These are phyloP conservation scores for Nilaparvata lugens DNA, from an alignment of 1,140 invertebrate genomes.

Conservation along the genomic window DNA sequence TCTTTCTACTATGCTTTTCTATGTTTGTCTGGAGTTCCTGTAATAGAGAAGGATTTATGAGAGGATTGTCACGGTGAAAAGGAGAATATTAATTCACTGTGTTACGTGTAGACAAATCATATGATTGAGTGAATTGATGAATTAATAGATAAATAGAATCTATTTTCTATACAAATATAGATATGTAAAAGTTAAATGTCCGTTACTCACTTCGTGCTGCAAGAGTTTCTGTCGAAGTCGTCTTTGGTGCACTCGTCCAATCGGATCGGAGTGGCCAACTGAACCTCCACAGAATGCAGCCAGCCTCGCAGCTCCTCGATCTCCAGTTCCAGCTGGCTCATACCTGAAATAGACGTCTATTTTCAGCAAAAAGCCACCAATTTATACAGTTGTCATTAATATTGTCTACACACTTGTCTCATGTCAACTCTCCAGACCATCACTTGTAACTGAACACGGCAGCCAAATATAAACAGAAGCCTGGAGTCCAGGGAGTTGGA, in stretches of 20 bases:
- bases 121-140: too few relatives aligned
- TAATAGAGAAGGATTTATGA: not conserved
- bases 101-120: too few relatives aligned
- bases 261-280: slow-evolving; percentile 55
- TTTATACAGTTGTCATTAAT: too few relatives aligned
- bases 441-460: not conserved
- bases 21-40: slow-evolving; percentile 66
- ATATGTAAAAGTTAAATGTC: too few relatives aligned
- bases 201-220: slow-evolving; percentile 50
- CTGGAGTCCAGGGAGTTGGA: not conserved
- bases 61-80: too few relatives aligned
- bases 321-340: slow-evolving; percentile 58
- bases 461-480: not conserved
- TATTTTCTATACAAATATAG: too few relatives aligned
- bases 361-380: too few relatives aligned
- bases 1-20: slow-evolving; percentile 65
- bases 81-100: too few relatives aligned
- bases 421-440: not conserved
- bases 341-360: slow-evolving; percentile 38
- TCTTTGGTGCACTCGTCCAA: slow-evolving; percentile 56
- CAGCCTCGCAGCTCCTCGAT: slow-evolving; percentile 64
- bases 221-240: slow-evolving; percentile 59
- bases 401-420: too few relatives aligned
- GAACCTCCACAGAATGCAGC: slow-evolving; percentile 65
- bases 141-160: too few relatives aligned